phyloP scores from a whole-genome alignment of 1,140 invertebrate species.

The Mactra quadrangularis region DNA sequence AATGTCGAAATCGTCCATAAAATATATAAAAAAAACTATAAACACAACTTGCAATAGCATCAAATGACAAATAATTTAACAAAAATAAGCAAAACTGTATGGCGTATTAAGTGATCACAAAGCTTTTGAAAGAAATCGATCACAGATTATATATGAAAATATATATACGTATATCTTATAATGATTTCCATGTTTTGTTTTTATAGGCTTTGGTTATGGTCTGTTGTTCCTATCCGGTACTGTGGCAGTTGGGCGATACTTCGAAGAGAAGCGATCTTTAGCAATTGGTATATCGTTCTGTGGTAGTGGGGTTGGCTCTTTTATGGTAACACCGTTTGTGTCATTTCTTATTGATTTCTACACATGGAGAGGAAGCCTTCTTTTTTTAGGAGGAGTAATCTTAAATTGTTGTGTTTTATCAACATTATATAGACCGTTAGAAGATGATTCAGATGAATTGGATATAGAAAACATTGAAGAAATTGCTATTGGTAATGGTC shows the following conservation, averaged over 20 bases:
- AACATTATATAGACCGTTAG: constrained; percentile 30
- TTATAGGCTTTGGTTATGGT: constrained; percentile 42
- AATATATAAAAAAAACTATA: no score
- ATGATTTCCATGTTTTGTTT: no score
- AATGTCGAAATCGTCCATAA: no score
- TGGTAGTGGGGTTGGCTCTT: constrained; percentile 94
- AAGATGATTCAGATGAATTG: neutral
- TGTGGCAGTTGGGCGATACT: constrained; percentile 90
- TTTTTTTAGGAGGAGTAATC: constrained; percentile 90
- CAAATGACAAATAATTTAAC: no score
- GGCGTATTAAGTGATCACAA: no score
- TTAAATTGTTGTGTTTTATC: constrained; percentile 86
- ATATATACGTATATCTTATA: no score
- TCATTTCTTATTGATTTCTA: constrained; percentile 86
- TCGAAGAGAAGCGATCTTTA: constrained; percentile 96
- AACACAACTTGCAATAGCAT: no score
- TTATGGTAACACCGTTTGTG: constrained; percentile 88
- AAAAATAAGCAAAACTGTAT: no score
- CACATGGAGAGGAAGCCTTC: constrained; percentile 89
- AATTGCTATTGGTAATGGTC: neutral
- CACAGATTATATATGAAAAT: no score
- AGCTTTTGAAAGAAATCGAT: no score
- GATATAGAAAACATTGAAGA: neutral
- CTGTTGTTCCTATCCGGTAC: constrained; percentile 18
- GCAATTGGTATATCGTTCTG: constrained; percentile 99